Evolutionary conservation across 1,140 invertebrate genomes (phyloP), one percentile per base, ranked within the genome.

Genomic region (Acromyrmex heyeri): DNA sequence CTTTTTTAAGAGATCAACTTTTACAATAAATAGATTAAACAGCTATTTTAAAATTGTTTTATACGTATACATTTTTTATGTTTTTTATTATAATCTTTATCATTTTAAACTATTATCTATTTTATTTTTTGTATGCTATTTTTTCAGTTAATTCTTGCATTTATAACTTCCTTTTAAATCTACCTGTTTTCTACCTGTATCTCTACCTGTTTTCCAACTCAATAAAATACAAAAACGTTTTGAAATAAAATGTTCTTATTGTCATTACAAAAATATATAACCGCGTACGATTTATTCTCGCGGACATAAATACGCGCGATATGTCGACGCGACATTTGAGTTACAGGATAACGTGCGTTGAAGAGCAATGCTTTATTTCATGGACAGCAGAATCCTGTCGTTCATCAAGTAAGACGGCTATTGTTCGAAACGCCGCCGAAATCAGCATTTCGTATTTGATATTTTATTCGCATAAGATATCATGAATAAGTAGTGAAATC

Each of bases 391-490:
- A 38, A 75, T 8, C 27, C n/a, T 6, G 70, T 73, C 30, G 1
- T 75, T 57, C 12, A 76, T 10, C 21, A 38, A 7, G 21, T 1
- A 55, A 55, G 27, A 30, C 24, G 10, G 0, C 34, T 14, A 76
- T 76, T 76, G 34, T 76, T 76, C 1, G 4, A 24, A 8, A 27
- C 4, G 34, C 14, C 34, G 8, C 34, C 16, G 8, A 62, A 76
- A 76, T 76, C 55, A 38, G 14, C 16, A 44, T 76, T 76, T 30
- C 10, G 10, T 16, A 34, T 76, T 76, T 61, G 53, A 38, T 76
- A 21, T 44, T 62, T 76, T 44, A 76, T 76, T 76, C 34, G 44
- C 34, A 1, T 38, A 6, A 16, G 8, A 16, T 16, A 12, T 8
- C 14, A 24, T 21, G 18, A 18, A 55, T 62, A 76, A 59, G 14